These are phyloP conservation scores for Drosophila nikananu DNA, from an alignment of 1,140 invertebrate species.

Conservation along the genomic window DNA sequence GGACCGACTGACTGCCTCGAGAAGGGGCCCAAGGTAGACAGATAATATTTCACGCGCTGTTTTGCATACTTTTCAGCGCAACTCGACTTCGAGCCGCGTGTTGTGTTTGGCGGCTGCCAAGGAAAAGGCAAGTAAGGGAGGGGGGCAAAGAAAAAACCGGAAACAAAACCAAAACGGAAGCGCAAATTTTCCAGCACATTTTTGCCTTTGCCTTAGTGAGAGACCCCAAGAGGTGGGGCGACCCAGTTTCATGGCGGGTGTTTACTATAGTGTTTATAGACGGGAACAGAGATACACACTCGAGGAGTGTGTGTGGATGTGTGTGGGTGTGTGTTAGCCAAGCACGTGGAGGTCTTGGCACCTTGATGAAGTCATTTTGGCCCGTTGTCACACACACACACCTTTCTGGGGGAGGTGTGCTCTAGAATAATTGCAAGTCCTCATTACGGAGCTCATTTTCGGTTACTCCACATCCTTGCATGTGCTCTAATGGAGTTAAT, in stretches of 20 bases:
- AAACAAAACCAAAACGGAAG: conserved; percentile 84
- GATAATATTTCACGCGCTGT: conserved; percentile 82
- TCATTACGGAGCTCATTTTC: conserved; percentile 24
- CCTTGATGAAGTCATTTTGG: conserved; percentile 55
- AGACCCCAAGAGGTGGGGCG: conserved; percentile 5
- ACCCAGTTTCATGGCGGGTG: conserved; percentile 48
- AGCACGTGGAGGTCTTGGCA: conserved; percentile 26
- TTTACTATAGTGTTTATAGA: conserved; percentile 31
- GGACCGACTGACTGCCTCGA: background rate
- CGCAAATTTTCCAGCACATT: conserved; percentile 84
- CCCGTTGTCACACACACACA: conserved; percentile 53
- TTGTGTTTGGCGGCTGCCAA: conserved; percentile 26
- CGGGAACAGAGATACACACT: conserved; percentile 11
- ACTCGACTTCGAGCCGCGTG: conserved; percentile 18
- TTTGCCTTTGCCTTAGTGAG: conserved; percentile 40
- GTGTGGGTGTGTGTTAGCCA: background rate
- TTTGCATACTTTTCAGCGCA: conserved; percentile 67
- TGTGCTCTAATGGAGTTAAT: conserved; percentile 50
- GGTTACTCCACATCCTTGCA: conserved; percentile 56
- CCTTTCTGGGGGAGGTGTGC: background rate
- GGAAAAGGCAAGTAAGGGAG: conserved; percentile 57
- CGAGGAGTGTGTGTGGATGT: conserved; percentile 17
- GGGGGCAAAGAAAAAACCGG: conserved; percentile 59
- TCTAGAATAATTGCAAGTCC: conserved; percentile 34
- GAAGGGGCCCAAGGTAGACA: conserved; percentile 61